A percentile compares a stretch with the other conserved stretches of the same genome.
phyloP scores from a whole-genome alignment of 2,888 invertebrate genomes.

The Doris montereyensis region DNA sequence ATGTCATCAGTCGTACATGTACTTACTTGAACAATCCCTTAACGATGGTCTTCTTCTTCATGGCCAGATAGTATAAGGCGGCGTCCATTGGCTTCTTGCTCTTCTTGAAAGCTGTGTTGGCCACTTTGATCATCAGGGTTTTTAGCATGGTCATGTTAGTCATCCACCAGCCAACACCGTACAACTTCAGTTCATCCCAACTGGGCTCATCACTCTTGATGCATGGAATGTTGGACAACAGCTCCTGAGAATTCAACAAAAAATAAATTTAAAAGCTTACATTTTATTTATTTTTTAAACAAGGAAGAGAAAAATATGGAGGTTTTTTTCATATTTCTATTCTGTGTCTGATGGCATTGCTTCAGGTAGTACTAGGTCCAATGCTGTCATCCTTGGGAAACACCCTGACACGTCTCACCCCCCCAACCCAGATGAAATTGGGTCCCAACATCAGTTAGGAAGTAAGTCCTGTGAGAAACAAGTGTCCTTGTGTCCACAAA shows the following conservation, averaged over 20 bases:
- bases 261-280: neutral
- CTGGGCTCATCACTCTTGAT: slow-evolving; percentile 76
- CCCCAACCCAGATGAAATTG: too few species aligned
- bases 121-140: slow-evolving; percentile 76
- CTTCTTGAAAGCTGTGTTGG: slow-evolving; percentile 92
- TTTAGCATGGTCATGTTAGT: slow-evolving; percentile 84
- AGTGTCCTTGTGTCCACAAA: too few species aligned
- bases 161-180: slow-evolving; percentile 98
- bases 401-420: too few species aligned
- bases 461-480: too few species aligned
- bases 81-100: slow-evolving; percentile 98
- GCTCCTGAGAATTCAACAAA: slow-evolving; percentile 76
- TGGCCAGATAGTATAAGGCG: slow-evolving; percentile 95
- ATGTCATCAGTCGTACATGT: too few species aligned
- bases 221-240: slow-evolving; percentile 86
- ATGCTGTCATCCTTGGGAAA: too few species aligned
- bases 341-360: too few species aligned
- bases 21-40: slow-evolving; percentile 88
- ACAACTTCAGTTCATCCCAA: slow-evolving; percentile 91
- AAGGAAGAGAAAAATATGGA: too few species aligned
- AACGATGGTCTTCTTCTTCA: slow-evolving; percentile 96
- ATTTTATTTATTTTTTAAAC: neutral
- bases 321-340: too few species aligned
- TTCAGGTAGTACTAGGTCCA: too few species aligned
- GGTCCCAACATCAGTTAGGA: too few species aligned